Evolutionary conservation across 2,888 invertebrate species (phyloP).

Genomic region (Hypselothyrea guttata): DNA sequence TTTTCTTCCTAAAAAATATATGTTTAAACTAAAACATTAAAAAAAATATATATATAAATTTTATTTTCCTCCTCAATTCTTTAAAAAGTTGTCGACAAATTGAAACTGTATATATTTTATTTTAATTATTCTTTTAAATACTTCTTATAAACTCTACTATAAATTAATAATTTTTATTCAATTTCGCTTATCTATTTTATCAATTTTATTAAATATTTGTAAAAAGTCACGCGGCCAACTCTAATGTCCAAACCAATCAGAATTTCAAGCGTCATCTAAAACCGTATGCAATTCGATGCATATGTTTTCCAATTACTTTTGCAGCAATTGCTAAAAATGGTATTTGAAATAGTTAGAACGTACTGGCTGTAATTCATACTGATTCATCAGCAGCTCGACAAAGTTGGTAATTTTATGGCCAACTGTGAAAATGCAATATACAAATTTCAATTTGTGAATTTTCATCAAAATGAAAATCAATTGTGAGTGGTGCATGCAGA

Average conservation of each 20-base stretch:
- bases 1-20: too few relatives aligned
- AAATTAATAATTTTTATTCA: too few relatives aligned
- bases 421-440: slow-evolving; percentile 22
- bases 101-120: too few relatives aligned
- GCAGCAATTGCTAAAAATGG: slow-evolving; percentile 31
- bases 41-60: too few relatives aligned
- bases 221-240: slow-evolving; percentile 2
- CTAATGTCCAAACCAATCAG: slow-evolving; percentile 2
- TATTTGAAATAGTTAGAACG: slow-evolving; percentile 40
- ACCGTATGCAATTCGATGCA: slow-evolving; percentile 36
- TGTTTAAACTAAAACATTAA: too few relatives aligned
- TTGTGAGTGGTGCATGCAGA: slow-evolving; percentile 29
- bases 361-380: slow-evolving; percentile 30
- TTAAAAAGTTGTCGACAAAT: too few relatives aligned
- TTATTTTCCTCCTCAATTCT: too few relatives aligned
- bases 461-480: slow-evolving; percentile 37
- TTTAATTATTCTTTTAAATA: too few relatives aligned
- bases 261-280: neutral
- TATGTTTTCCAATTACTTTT: slow-evolving; percentile 72
- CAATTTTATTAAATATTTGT: neutral
- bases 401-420: slow-evolving; percentile 6
- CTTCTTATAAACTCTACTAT: too few relatives aligned
- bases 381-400: slow-evolving; percentile 26
- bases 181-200: too few relatives aligned
- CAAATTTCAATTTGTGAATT: slow-evolving; percentile 30